Conservation (phyloP, 2,888 invertebrate species). For the Lasius fuliginosus region DNA sequence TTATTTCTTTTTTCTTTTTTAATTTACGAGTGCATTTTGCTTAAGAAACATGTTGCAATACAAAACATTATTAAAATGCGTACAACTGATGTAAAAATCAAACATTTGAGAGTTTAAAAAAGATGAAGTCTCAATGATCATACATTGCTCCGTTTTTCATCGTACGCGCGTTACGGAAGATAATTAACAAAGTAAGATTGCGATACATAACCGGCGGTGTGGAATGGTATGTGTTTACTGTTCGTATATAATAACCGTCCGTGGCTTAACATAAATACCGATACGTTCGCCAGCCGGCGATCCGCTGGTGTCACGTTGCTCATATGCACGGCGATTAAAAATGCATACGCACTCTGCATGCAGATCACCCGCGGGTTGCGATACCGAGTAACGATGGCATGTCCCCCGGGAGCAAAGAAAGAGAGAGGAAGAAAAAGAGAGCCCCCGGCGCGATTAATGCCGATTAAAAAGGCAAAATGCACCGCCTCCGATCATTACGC, state of each 20-base stretch:
- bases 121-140: conserved; percentile 21
- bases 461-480: conserved; percentile 81
- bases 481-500: conserved; percentile 78
- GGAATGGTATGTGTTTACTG: neutral
- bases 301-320: conserved; percentile 38
- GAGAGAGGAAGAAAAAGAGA: conserved; percentile 1
- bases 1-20: neutral
- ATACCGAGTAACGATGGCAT: conserved; percentile 54
- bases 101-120: neutral
- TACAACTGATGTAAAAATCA: neutral
- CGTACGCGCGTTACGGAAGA: conserved; percentile 10
- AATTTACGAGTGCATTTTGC: neutral
- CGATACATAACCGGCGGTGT: conserved; percentile 19
- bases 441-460: conserved; percentile 79
- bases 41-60: neutral
- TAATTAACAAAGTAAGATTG: conserved; percentile 52
- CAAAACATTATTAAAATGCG: neutral
- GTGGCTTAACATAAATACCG: conserved; percentile 31
- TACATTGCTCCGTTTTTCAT: neutral
- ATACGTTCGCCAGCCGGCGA: conserved; percentile 7
- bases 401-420: conserved; percentile 9
- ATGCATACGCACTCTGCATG: conserved; percentile 67
- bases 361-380: conserved; percentile 67
- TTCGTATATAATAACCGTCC: conserved; percentile 41
- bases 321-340: conserved; percentile 46